These are phyloP conservation scores for Hepsetus odoe DNA, from an alignment of 2,113 vertebrate genomes.

Conservation along the genomic window DNA sequence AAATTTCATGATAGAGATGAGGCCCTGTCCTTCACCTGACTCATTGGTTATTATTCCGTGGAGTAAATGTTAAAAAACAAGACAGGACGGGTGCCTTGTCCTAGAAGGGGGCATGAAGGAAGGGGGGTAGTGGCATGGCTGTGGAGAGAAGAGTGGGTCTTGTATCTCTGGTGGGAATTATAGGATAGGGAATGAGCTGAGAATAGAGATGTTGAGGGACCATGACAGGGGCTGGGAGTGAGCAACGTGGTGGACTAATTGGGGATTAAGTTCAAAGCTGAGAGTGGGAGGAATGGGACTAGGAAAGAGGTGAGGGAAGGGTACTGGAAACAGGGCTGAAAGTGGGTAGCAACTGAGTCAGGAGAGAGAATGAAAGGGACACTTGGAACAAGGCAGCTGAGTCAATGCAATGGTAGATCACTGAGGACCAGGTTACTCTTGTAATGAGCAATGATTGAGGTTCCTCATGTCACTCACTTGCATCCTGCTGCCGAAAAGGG, in stretches of 20 bases:
- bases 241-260: no score
- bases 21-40: slow-evolving; percentile 15
- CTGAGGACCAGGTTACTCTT: neutral
- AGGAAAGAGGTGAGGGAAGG: neutral
- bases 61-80: slow-evolving; percentile 62
- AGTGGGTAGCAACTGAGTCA: neutral
- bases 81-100: no score
- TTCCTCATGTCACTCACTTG: neutral
- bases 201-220: neutral
- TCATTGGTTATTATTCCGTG: slow-evolving; percentile 35
- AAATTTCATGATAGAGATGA: neutral
- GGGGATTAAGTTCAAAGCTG: no score
- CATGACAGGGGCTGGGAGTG: neutral
- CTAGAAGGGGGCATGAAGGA: neutral
- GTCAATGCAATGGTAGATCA: neutral
- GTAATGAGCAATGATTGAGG: neutral
- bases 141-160: neutral
- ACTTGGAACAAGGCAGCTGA: neutral
- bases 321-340: neutral
- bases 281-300: neutral
- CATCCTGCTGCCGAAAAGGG: neutral
- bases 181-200: neutral
- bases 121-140: neutral
- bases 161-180: neutral
- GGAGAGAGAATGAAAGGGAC: neutral